Conservation (phyloP, 2,113 vertebrate species). For the Barbus barbus region DNA sequence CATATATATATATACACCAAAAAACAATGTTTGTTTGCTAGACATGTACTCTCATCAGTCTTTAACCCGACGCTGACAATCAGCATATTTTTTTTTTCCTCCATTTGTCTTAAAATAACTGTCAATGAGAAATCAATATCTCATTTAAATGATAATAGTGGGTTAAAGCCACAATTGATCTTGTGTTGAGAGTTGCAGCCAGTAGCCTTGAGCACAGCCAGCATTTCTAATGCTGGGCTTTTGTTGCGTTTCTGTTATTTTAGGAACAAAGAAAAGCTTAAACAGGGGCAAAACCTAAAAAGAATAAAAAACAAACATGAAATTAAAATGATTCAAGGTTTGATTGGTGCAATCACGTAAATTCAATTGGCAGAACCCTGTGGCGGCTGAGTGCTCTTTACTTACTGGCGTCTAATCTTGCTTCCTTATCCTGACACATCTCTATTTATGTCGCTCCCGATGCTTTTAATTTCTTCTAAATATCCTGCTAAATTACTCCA, state of each 20-base stretch:
- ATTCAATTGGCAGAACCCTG: conserved; percentile 32
- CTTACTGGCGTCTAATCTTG: conserved; percentile 40
- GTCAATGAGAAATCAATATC: conserved; percentile 63
- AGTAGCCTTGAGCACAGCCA: conserved; percentile 29
- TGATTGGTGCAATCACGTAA: conserved; percentile 47
- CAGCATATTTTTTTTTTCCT: background rate
- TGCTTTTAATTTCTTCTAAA: conserved; percentile 45
- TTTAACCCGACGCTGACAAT: conserved; percentile 37
- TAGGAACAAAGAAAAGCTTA: conserved; percentile 26
- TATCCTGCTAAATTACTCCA: conserved; percentile 42
- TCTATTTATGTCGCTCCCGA: background rate
- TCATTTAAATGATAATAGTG: conserved; percentile 63
- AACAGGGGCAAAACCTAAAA: conserved; percentile 1
- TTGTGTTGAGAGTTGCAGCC: background rate
- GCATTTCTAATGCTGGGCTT: conserved; percentile 15
- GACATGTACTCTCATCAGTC: conserved; percentile 34
- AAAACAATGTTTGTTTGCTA: conserved; percentile 49
- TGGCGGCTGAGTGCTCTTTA: conserved; percentile 40
- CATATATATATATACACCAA: background rate
- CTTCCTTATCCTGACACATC: background rate
- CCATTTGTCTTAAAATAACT: conserved; percentile 44
- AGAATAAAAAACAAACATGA: background rate
- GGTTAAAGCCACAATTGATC: conserved; percentile 44
- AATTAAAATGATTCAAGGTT: conserved; percentile 40
- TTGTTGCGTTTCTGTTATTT: no score